Percentiles rank a stretch among this genome's conserved stretches.
Conservation (phyloP, 2,797 vertebrate genomes). For the Enteromius viviparus region DNA sequence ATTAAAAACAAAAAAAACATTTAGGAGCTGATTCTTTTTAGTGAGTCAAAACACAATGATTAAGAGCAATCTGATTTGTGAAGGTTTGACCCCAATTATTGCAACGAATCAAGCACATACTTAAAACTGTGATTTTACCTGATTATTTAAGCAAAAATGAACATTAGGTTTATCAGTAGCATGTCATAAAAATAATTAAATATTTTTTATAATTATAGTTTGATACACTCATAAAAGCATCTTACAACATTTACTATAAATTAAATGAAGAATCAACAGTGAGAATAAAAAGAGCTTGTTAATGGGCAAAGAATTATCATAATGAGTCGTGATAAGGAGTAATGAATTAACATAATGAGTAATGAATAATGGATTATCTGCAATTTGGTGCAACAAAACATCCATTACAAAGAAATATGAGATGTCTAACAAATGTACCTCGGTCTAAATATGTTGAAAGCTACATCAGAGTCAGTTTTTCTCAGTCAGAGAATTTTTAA, state of each 20-base stretch:
- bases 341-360: slow-evolving; percentile 26
- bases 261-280: slow-evolving; percentile 10
- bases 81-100: no score
- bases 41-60: no score
- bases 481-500: neutral
- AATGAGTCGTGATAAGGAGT: slow-evolving; percentile 44
- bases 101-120: no score
- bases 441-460: neutral
- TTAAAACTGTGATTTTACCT: neutral
- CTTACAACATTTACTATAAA: slow-evolving; percentile 5
- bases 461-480: slow-evolving; percentile 9
- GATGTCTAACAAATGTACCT: slow-evolving; percentile 3
- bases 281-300: slow-evolving; percentile 16
- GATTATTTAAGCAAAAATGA: neutral
- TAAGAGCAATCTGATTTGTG: no score
- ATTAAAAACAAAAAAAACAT: no score
- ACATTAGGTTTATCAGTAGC: neutral
- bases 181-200: neutral
- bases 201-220: neutral
- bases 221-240: neutral
- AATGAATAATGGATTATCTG: slow-evolving; percentile 28
- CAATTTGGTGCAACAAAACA: slow-evolving; percentile 17
- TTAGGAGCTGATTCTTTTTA: no score
- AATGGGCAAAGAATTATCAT: slow-evolving; percentile 51
- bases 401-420: slow-evolving; percentile 3